A percentile compares a stretch with the other conserved stretches of the same genome.
These are phyloP conservation scores for Euthynnus affinis DNA, from an alignment of 2,797 vertebrate genomes.

Conservation along the genomic window DNA sequence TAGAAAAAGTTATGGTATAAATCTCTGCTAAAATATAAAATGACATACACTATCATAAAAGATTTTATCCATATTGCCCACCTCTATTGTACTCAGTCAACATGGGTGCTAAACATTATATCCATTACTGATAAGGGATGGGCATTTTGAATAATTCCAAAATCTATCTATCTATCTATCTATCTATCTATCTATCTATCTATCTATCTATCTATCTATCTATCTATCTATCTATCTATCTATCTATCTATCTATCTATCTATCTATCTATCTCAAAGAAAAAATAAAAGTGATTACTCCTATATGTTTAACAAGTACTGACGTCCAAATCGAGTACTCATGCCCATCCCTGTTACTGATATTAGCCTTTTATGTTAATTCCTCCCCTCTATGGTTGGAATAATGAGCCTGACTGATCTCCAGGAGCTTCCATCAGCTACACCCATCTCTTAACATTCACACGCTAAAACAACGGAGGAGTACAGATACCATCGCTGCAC, in stretches of 20 bases:
- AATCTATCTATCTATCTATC: too few species aligned
- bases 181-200: too few species aligned
- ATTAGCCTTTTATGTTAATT: conserved; percentile 23
- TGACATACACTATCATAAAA: not conserved
- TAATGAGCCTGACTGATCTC: conserved; percentile 39
- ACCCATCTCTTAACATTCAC: conserved; percentile 43
- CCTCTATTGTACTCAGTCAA: conserved; percentile 39
- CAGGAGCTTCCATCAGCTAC: conserved; percentile 30
- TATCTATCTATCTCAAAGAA: too few species aligned
- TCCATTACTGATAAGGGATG: conserved; percentile 54
- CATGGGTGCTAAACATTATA: conserved; percentile 34
- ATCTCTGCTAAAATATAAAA: too few species aligned
- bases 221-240: too few species aligned
- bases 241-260: too few species aligned
- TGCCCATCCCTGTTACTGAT: too few species aligned
- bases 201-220: too few species aligned
- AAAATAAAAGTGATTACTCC: too few species aligned
- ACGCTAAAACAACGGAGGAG: conserved; percentile 50
- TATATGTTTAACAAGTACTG: too few species aligned
- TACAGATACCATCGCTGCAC: conserved; percentile 50
- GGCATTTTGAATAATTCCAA: too few species aligned
- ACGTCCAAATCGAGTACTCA: too few species aligned
- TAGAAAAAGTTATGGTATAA: not conserved
- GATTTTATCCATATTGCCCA: conserved; percentile 57
- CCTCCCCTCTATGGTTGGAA: conserved; percentile 26